Evolutionary conservation across 1,140 invertebrate genomes (phyloP), one percentile per base, ranked within the genome.

Genomic region (Ephestia elutella): DNA sequence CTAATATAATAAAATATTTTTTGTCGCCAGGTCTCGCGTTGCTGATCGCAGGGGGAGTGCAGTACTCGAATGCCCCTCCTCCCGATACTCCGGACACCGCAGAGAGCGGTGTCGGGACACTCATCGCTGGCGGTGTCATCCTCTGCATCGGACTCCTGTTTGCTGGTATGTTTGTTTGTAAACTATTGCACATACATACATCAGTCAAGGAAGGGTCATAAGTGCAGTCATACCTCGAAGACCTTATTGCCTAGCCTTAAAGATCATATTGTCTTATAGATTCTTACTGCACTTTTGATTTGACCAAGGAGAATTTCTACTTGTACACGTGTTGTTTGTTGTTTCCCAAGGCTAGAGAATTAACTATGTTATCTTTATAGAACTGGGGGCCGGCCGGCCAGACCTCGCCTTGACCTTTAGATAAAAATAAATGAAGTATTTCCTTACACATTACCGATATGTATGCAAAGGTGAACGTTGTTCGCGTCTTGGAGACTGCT

Each of bases 61-160:
- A 84, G 65, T 81, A 80, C 56, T 80, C 79, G 0, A 81, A 79
- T 44, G 30, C 72, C 49, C 70, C 83, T 0, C 56, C 71, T 10
- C 57, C 71, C 2, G 66, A 71, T 15, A 63, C 75, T 20, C 70
- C 80, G 2, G 76, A 80, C 56, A 68, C 73, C 44, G 54, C 66
- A 5, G 85, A 86, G 65, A 75, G 67, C 49, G 80, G 83, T 15
- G 58, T 82, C 17, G 81, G 81, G 20, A 78, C 75, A 19, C 78
- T 88, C 54, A 80, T 86, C 25, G 82, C 82, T 7, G 86, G 86
- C 49, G 83, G 81, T 19, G 86, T 86, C 30, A 66, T 86, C 60
- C 69, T 88, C 11, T 80, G 75, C 55, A 62, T 88, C 17, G 86
- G 86, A 64, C 59, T 84, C 20, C 63, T 88, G 21, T 82, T 85